phyloP scores from a whole-genome alignment of 2,113 vertebrate genomes.

The Pluvianellus socialis region DNA sequence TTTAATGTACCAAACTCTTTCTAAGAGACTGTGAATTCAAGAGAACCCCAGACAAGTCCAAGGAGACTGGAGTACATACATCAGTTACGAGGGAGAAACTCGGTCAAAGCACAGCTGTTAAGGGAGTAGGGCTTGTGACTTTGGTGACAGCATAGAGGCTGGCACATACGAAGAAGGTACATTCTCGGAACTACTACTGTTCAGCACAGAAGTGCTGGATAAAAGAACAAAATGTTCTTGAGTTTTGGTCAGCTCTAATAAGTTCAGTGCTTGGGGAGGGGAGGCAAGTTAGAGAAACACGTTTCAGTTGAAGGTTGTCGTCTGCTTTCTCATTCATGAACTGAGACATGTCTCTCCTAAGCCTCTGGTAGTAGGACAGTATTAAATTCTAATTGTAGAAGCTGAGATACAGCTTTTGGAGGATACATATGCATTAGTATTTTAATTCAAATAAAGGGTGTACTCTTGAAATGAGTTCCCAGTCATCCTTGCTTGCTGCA shows the following conservation, averaged over 20 bases:
- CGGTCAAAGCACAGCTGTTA: not conserved
- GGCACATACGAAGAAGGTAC: rapidly evolving
- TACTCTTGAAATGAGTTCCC: not conserved
- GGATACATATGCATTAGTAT: not conserved
- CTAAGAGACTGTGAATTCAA: not conserved
- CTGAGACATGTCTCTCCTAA: rapidly evolving
- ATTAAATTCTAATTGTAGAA: not conserved
- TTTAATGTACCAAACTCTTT: not conserved
- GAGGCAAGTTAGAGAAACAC: not conserved
- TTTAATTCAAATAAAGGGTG: not conserved
- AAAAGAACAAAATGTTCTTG: not conserved
- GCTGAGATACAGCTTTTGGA: not conserved
- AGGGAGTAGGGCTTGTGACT: not conserved
- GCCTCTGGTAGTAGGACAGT: not conserved
- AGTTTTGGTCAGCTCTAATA: not conserved
- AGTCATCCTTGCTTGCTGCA: not conserved
- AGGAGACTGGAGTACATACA: not conserved
- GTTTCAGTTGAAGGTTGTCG: not conserved
- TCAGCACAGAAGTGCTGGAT: not conserved
- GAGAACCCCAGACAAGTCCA: not conserved
- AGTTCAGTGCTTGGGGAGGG: not conserved
- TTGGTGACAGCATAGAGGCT: not conserved
- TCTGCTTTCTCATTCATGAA: not conserved
- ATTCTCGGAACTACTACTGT: not conserved
- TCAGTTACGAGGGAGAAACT: not conserved